Evolutionary conservation across 2,888 invertebrate species (phyloP), one percentile per base, ranked within the genome.

Genomic region (Drosophila pseudotakahashii): DNA sequence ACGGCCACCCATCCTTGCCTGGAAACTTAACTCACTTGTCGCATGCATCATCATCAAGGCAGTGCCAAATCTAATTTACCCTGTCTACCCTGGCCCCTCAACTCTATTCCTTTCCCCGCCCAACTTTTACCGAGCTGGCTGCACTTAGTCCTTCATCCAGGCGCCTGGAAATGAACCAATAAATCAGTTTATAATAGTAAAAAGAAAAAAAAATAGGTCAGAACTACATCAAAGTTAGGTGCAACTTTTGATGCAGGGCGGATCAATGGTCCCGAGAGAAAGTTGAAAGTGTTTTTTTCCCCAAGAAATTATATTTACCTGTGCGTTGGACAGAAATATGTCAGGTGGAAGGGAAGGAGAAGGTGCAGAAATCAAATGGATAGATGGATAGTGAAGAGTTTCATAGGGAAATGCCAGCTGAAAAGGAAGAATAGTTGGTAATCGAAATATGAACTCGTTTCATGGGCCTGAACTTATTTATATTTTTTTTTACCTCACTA

Each of bases 121-220:
- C 23, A 23, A 10, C 32, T 44, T 16, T 13, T 30, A 19, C 30
- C 19, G 39, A 14, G 14, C 71, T 32, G 16, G 34, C 37, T 88
- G 88, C 82, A 88, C 76, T 84, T 59, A 67, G 57, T 53, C 32
- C 32, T 37, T 52, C 34, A 66, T 47, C 68, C 64, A 37, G 61
- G 61, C 63, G 61, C 68, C 57, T 89, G 88, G 81, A 82, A 82
- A 89, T 89, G 89, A 82, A 89, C 89, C 89, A 87, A 82, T 82
- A 82, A 82, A 82, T 82, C 82, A 89, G 89, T 81, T 82, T 87
- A 89, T 84, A 81, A 87, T 88, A 73, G 75, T 71, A 83, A 80
- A 85, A 50, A 19, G 47, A 37, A 50, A 34, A 57, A 51, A 52
- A 51, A 50, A 48, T 62, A 37, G 42, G 39, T n/a, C 14, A 37